Evolutionary conservation across 2,797 vertebrate species (phyloP).

Genomic region (Gadopsis bispinosus): DNA sequence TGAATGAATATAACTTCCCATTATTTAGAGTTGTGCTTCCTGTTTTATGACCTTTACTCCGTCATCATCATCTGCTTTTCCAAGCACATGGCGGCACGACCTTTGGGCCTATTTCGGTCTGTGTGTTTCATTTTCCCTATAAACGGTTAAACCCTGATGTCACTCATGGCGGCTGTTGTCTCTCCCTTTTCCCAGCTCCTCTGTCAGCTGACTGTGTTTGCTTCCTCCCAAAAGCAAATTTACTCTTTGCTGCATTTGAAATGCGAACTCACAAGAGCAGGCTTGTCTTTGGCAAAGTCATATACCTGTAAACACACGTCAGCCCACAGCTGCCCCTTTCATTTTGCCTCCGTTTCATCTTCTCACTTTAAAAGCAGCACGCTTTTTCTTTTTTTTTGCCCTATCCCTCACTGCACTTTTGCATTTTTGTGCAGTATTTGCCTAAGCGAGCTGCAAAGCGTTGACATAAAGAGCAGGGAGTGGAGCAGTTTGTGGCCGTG

Average conservation of each 20-base stretch:
- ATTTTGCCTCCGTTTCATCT: constrained; percentile 16
- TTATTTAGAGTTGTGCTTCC: constrained; percentile 9
- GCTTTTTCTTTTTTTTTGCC: background rate
- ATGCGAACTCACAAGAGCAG: constrained; percentile 53
- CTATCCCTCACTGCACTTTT: background rate
- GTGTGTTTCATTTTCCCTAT: background rate
- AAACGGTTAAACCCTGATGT: background rate
- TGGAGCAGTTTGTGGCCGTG: constrained; percentile 6
- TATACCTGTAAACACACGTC: constrained; percentile 46
- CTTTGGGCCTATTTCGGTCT: background rate
- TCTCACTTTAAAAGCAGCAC: background rate
- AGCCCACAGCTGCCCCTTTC: constrained; percentile 19
- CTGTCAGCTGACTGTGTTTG: constrained; percentile 66
- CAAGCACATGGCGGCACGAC: background rate
- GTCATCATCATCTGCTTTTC: constrained; percentile 27
- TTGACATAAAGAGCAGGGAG: background rate
- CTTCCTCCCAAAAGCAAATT: constrained; percentile 71
- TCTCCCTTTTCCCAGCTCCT: constrained; percentile 7
- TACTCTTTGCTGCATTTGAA: constrained; percentile 40
- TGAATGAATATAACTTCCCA: constrained; percentile 33
- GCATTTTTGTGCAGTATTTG: background rate
- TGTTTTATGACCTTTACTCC: constrained; percentile 27
- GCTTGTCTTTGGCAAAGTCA: constrained; percentile 53
- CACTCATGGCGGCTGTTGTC: constrained; percentile 15
- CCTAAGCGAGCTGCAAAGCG: background rate